A percentile compares a stretch with the other conserved stretches of the same genome.
phyloP scores from a whole-genome alignment of 2,113 vertebrate genomes.

The Chlorocebus sabaeus region DNA sequence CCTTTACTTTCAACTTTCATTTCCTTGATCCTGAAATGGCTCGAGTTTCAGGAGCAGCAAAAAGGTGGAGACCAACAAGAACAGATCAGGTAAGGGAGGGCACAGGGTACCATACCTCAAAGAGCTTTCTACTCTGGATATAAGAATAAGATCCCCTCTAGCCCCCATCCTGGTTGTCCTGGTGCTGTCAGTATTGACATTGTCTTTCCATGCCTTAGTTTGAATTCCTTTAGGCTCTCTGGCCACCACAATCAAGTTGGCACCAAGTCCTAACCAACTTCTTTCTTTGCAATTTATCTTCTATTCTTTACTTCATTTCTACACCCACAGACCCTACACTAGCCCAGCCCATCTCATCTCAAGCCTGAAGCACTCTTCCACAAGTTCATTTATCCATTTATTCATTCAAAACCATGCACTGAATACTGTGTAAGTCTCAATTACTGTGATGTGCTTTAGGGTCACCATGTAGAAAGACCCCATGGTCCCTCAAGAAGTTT shows the following conservation, averaged over 20 bases:
- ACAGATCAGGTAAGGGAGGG: slow-evolving; percentile 62
- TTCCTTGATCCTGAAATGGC: slow-evolving; percentile 60
- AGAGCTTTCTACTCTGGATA: neutral
- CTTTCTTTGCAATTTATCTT: neutral
- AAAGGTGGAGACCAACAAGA: slow-evolving; percentile 39
- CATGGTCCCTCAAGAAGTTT: neutral
- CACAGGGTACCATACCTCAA: rapidly evolving
- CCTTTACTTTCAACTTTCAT: slow-evolving; percentile 46
- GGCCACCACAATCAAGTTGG: neutral
- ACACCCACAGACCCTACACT: neutral
- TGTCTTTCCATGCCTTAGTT: neutral
- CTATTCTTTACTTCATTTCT: neutral
- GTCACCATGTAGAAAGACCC: neutral
- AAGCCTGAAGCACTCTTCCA: neutral
- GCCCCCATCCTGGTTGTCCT: neutral
- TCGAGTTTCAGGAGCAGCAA: slow-evolving; percentile 66
- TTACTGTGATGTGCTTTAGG: neutral
- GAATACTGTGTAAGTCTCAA: neutral
- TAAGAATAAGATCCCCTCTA: neutral
- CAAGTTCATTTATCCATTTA: neutral
- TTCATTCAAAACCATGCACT: neutral
- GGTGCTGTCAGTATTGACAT: neutral
- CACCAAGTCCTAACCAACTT: neutral
- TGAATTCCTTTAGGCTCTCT: neutral
- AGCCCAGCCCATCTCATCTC: neutral